phyloP scores from a whole-genome alignment of 2,888 invertebrate species.

The Cosmia trapezina region DNA sequence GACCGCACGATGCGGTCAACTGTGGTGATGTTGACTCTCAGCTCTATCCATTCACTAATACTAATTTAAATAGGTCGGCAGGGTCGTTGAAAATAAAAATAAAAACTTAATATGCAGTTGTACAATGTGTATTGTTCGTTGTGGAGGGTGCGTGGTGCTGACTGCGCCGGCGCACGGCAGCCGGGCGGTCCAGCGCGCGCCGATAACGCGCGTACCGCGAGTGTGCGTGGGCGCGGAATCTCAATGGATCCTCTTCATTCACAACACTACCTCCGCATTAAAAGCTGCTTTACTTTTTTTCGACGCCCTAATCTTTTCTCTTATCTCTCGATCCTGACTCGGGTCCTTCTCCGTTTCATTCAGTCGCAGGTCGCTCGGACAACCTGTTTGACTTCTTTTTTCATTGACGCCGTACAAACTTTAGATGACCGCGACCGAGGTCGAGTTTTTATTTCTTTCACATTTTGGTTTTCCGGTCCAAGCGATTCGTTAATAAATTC shows the following conservation, averaged over 20 bases:
- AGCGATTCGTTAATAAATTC: constrained; percentile 90
- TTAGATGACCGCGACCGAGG: constrained; percentile 90
- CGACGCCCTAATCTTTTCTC: constrained; percentile 87
- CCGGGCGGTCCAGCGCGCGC: constrained; percentile 68
- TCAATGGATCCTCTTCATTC: constrained; percentile 90
- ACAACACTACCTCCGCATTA: constrained; percentile 89
- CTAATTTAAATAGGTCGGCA: constrained; percentile 80
- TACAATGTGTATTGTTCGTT: constrained; percentile 79
- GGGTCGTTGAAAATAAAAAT: constrained; percentile 74
- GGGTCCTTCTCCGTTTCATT: constrained; percentile 89
- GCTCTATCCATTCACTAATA: constrained; percentile 70
- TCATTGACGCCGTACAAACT: constrained; percentile 89
- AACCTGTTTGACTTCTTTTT: constrained; percentile 90
- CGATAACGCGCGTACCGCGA: constrained; percentile 75
- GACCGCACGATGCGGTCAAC: background rate
- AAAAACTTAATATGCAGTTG: constrained; percentile 74
- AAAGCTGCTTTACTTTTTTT: constrained; percentile 88
- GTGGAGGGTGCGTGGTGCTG: constrained; percentile 60
- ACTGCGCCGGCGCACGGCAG: constrained; percentile 67
- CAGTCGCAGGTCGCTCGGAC: constrained; percentile 86
- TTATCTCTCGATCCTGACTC: constrained; percentile 88
- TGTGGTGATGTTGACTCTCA: constrained; percentile 60
- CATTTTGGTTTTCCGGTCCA: constrained; percentile 90
- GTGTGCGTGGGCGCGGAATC: constrained; percentile 86
- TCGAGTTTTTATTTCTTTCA: constrained; percentile 90